Percentiles rank a stretch among this genome's conserved stretches.
phyloP scores from a whole-genome alignment of 1,140 invertebrate species.

The Lysiphlebus fabarum region DNA sequence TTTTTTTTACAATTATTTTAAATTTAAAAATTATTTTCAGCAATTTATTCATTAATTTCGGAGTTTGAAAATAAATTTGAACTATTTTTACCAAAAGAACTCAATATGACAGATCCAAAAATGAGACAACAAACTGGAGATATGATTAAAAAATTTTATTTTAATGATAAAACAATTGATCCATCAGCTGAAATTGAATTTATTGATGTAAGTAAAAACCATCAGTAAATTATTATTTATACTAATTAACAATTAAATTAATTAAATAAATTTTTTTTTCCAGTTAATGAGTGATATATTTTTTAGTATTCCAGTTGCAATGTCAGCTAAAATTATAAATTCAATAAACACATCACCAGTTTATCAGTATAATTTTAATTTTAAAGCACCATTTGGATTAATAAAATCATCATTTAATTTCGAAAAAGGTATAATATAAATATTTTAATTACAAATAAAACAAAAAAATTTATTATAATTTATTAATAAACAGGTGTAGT shows the following conservation, averaged over 20 bases:
- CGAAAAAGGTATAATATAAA: constrained; percentile 32
- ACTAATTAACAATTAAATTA: too few relatives aligned
- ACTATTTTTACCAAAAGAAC: constrained; percentile 59
- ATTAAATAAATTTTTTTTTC: too few relatives aligned
- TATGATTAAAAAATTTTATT: constrained; percentile 61
- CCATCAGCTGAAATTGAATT: constrained; percentile 51
- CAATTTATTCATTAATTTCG: constrained; percentile 27
- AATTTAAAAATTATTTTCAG: constrained; percentile 26
- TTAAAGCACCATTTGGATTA: constrained; percentile 37
- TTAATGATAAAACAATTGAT: constrained; percentile 52
- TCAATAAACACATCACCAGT: constrained; percentile 38
- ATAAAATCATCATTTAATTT: constrained; percentile 39
- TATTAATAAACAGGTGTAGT: constrained; percentile 52
- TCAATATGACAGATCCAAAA: constrained; percentile 54
- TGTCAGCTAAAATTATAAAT: constrained; percentile 37
- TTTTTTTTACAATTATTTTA: neutral
- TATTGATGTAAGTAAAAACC: constrained; percentile 38
- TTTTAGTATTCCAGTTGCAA: constrained; percentile 29
- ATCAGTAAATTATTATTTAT: too few relatives aligned
- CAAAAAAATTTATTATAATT: too few relatives aligned
- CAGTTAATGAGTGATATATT: constrained; percentile 42
- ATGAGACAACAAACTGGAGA: constrained; percentile 50
- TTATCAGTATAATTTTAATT: constrained; percentile 45
- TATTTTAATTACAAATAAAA: constrained; percentile 2
- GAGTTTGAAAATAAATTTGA: constrained; percentile 55